These are phyloP conservation scores for Drosophila lacertosa DNA, from an alignment of 1,140 invertebrate genomes.

Conservation along the genomic window DNA sequence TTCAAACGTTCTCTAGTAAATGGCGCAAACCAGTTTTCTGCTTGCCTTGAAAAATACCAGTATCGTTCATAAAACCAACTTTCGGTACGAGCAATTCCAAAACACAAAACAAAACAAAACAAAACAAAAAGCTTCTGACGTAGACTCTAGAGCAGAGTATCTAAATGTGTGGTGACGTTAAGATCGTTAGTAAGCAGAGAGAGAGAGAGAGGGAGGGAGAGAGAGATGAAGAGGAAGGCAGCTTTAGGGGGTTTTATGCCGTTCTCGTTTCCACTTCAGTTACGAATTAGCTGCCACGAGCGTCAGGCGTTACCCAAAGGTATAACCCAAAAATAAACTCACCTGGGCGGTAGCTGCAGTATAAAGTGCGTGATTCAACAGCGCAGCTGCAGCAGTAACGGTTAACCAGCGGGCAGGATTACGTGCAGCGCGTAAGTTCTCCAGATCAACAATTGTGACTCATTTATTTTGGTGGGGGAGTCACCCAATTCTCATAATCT, in stretches of 20 bases:
- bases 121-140: slow-evolving; percentile 20
- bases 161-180: neutral
- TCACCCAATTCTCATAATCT: neutral
- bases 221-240: slow-evolving; percentile 12
- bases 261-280: slow-evolving; percentile 43
- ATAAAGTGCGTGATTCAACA: slow-evolving; percentile 67
- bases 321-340: slow-evolving; percentile 60
- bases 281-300: slow-evolving; percentile 44
- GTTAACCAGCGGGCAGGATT: slow-evolving; percentile 31
- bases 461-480: neutral
- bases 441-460: slow-evolving; percentile 17
- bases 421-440: slow-evolving; percentile 25
- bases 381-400: slow-evolving; percentile 50
- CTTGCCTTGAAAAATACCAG: slow-evolving; percentile 38
- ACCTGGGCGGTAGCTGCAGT: slow-evolving; percentile 38
- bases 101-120: slow-evolving; percentile 16
- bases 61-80: slow-evolving; percentile 15
- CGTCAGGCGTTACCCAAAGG: slow-evolving; percentile 48
- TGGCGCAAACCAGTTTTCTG: slow-evolving; percentile 38
- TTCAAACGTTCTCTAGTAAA: slow-evolving; percentile 30
- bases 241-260: slow-evolving; percentile 31
- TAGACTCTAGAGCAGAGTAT: neutral
- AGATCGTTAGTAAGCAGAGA: neutral
- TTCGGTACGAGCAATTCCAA: slow-evolving; percentile 27
- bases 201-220: slow-evolving; percentile 1